phyloP scores from a whole-genome alignment of 2,797 vertebrate genomes.

The Clarias platycephalus region DNA sequence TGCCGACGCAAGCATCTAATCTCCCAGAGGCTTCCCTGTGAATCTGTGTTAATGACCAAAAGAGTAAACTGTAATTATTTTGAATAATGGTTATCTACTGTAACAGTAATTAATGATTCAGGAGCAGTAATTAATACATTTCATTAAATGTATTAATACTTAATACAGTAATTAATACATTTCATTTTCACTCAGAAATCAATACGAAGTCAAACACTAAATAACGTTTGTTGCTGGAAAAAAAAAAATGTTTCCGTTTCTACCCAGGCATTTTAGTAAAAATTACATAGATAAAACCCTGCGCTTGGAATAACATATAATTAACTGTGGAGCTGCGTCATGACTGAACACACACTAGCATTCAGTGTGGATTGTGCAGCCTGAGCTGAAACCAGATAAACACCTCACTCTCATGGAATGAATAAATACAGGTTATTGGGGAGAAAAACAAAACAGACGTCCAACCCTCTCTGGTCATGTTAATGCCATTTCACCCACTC shows the following conservation, averaged over 20 bases:
- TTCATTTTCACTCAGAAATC: no score
- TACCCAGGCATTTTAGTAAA: neutral
- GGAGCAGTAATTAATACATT: conserved; percentile 4
- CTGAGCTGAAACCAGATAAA: neutral
- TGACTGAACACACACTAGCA: neutral
- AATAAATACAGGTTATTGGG: neutral
- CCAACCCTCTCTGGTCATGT: neutral
- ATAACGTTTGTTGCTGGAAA: neutral
- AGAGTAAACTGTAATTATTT: conserved; percentile 2
- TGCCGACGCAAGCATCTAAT: neutral
- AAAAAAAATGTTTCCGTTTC: conserved; percentile 1
- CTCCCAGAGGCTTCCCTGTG: neutral
- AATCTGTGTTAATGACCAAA: neutral
- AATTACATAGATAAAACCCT: neutral
- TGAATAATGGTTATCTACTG: conserved; percentile 3
- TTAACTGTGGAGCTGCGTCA: neutral
- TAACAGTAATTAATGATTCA: conserved; percentile 14
- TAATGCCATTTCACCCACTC: neutral
- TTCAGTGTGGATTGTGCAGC: neutral
- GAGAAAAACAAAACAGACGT: neutral
- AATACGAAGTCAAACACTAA: neutral
- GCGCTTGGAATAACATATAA: conserved; percentile 10
- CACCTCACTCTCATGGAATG: neutral
- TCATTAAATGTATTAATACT: no score
- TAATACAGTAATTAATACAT: conserved; percentile 5